Evolutionary conservation across 2,888 invertebrate genomes (phyloP).

Genomic region (Andrena bicolor): DNA sequence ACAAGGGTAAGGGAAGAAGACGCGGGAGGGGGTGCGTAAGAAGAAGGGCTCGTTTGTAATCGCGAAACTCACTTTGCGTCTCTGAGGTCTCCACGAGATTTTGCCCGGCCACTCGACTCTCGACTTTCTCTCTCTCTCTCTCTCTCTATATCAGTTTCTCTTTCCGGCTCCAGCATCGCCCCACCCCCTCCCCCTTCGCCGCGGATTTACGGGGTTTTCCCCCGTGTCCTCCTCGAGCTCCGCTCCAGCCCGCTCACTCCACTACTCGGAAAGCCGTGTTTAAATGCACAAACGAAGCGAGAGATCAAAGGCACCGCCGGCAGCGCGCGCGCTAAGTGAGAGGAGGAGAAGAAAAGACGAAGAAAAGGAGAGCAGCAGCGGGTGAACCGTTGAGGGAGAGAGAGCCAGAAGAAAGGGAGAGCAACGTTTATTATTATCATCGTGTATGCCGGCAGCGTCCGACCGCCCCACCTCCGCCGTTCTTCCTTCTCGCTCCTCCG

Average conservation of each 20-base stretch:
- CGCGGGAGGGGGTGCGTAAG: slow-evolving; percentile 20
- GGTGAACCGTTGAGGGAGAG: slow-evolving; percentile 35
- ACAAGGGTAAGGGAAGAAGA: slow-evolving; percentile 17
- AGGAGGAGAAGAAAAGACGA: slow-evolving; percentile 49
- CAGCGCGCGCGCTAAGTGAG: slow-evolving; percentile 57
- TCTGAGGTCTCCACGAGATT: slow-evolving; percentile 71
- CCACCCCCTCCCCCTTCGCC: slow-evolving; percentile 27
- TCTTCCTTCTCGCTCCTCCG: slow-evolving; percentile 45
- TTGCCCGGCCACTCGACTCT: slow-evolving; percentile 78
- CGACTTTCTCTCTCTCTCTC: slow-evolving; percentile 74
- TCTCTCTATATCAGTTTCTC: slow-evolving; percentile 47
- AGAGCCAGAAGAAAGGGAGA: slow-evolving; percentile 41
- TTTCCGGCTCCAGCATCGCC: not conserved
- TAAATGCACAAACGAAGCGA: slow-evolving; percentile 83
- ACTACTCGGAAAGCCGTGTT: slow-evolving; percentile 80
- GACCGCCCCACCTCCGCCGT: slow-evolving; percentile 23
- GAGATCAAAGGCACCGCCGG: slow-evolving; percentile 80
- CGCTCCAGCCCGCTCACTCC: slow-evolving; percentile 53
- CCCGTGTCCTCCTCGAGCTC: slow-evolving; percentile 38
- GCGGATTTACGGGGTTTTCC: slow-evolving; percentile 31
- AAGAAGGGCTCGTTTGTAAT: slow-evolving; percentile 73
- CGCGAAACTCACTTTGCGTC: slow-evolving; percentile 74
- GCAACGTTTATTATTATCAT: slow-evolving; percentile 81
- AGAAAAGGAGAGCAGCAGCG: slow-evolving; percentile 40
- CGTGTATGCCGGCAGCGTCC: slow-evolving; percentile 50